Evolutionary conservation across 1,140 invertebrate species (phyloP).

Genomic region (Drosophila equinoxialis): DNA sequence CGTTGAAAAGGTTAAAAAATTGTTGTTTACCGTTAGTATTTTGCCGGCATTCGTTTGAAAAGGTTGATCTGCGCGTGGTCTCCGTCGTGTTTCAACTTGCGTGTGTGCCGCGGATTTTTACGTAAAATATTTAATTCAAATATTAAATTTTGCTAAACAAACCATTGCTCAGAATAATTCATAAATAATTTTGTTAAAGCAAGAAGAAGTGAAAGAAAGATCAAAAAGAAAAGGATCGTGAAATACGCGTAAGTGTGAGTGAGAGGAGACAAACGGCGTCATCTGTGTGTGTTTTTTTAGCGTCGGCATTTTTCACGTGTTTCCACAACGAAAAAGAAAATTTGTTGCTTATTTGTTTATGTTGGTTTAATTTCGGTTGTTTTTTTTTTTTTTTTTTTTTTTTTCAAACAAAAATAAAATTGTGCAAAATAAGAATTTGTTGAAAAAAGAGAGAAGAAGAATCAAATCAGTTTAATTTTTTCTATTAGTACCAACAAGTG

Average conservation of each 20-base stretch:
- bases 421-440: slow-evolving; percentile 18
- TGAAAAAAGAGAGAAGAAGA: slow-evolving; percentile 28
- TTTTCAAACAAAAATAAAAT: neutral
- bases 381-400: neutral
- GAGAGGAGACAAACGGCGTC: neutral
- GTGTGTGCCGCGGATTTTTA: slow-evolving; percentile 29
- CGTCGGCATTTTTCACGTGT: slow-evolving; percentile 23
- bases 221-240: neutral
- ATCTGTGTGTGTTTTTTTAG: neutral
- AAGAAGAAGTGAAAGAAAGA: neutral
- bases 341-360: slow-evolving; percentile 6
- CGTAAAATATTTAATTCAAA: slow-evolving; percentile 29
- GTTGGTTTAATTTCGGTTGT: slow-evolving; percentile 1
- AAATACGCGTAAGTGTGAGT: neutral
- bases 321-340: slow-evolving; percentile 2
- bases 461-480: slow-evolving; percentile 29
- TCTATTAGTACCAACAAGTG: slow-evolving; percentile 63
- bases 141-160: neutral
- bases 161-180: neutral
- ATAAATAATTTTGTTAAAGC: neutral
- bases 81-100: slow-evolving; percentile 22
- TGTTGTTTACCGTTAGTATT: slow-evolving; percentile 43
- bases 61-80: slow-evolving; percentile 29
- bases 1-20: no score
- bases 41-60: slow-evolving; percentile 53